These are phyloP conservation scores for Grantiella picta DNA, from an alignment of 2,113 vertebrate species.

Conservation along the genomic window DNA sequence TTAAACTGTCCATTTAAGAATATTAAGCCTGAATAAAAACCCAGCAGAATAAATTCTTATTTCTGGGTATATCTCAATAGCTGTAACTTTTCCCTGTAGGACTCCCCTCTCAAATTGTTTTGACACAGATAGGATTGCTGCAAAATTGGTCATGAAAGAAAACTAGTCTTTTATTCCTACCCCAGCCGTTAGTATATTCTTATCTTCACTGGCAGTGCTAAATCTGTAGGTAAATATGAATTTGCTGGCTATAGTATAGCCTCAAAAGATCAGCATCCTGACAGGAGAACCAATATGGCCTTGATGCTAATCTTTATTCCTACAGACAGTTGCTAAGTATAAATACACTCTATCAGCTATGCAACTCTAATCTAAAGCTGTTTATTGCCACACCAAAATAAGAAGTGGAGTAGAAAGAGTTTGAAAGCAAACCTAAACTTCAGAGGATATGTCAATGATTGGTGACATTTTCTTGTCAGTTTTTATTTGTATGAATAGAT, in stretches of 20 bases:
- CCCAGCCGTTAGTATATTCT: background rate
- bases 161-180: background rate
- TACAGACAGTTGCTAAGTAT: background rate
- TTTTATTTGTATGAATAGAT: background rate
- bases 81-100: background rate
- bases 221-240: background rate
- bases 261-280: background rate
- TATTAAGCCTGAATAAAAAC: background rate
- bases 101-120: background rate
- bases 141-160: conserved; percentile 1
- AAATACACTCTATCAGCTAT: background rate
- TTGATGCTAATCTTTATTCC: conserved; percentile 26
- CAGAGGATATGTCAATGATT: background rate
- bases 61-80: background rate
- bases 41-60: background rate
- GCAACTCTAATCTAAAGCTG: background rate
- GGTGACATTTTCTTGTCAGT: background rate
- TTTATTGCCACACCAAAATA: background rate
- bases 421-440: background rate
- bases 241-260: background rate
- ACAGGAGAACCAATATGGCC: background rate
- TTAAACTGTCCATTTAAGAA: background rate
- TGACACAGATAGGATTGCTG: conserved; percentile 9
- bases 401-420: background rate
- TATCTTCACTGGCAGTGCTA: background rate